These are phyloP conservation scores for Drosophila limbata DNA, from an alignment of 2,888 invertebrate species.

Conservation along the genomic window DNA sequence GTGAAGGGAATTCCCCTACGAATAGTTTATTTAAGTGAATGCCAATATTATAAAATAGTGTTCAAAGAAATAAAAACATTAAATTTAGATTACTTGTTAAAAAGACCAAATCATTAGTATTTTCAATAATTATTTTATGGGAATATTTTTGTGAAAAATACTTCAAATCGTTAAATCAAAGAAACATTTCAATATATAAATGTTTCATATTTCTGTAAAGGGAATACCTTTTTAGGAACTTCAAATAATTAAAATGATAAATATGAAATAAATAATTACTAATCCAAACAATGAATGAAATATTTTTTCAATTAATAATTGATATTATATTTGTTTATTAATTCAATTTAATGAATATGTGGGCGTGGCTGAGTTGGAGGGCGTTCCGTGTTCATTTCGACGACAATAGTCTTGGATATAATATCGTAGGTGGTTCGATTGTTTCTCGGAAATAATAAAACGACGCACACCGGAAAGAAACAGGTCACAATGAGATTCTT, in stretches of 20 bases:
- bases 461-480: conserved; percentile 93
- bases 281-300: no score
- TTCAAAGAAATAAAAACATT: no score
- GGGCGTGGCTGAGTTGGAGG: background rate
- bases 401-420: conserved; percentile 93
- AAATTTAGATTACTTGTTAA: no score
- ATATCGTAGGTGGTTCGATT: conserved; percentile 95
- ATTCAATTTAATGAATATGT: background rate
- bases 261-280: background rate
- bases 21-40: no score
- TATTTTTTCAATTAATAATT: background rate
- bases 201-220: background rate
- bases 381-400: conserved; percentile 88
- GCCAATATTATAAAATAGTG: no score
- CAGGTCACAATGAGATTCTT: conserved; percentile 95
- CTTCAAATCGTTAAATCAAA: no score
- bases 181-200: no score
- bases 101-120: no score
- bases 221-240: background rate
- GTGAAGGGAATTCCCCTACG: no score
- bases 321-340: background rate
- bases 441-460: conserved; percentile 90
- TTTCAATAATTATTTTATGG: no score
- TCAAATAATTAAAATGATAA: background rate
- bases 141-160: no score